Conservation (phyloP, 2,113 vertebrate genomes). For the Coracopsis vasa region DNA sequence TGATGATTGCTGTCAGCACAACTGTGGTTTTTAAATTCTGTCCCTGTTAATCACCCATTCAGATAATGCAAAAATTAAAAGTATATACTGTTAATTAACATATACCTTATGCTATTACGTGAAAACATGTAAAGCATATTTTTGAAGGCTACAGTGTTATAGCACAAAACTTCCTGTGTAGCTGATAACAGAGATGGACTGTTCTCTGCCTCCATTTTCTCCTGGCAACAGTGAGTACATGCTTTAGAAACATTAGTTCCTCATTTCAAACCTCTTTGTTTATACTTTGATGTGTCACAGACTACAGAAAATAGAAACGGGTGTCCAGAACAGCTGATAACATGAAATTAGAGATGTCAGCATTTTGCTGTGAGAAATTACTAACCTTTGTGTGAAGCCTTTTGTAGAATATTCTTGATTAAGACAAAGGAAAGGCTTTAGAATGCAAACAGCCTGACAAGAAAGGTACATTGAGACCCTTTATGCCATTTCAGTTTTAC, state of each 20-base stretch:
- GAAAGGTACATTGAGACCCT: neutral
- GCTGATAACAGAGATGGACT: neutral
- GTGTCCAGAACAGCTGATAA: conserved; percentile 31
- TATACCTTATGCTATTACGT: neutral
- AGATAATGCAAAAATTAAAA: neutral
- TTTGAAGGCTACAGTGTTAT: neutral
- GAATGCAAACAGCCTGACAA: conserved; percentile 6
- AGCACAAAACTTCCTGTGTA: neutral
- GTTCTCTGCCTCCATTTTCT: neutral
- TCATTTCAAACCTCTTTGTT: neutral
- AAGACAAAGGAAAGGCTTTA: conserved; percentile 36
- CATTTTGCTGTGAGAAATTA: conserved; percentile 40
- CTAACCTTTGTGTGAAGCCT: conserved; percentile 19
- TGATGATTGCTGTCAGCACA: neutral
- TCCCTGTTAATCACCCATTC: neutral
- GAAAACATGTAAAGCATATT: neutral
- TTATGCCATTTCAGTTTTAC: neutral
- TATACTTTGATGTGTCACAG: neutral
- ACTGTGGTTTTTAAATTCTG: neutral
- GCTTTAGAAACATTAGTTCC: neutral
- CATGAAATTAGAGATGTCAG: conserved; percentile 19
- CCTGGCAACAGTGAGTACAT: neutral
- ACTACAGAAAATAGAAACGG: neutral
- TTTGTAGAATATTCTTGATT: conserved; percentile 30
- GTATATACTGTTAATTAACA: neutral